Percentiles rank a stretch among this genome's conserved stretches.
Evolutionary conservation across 2,113 vertebrate species (phyloP).

Genomic region (Paralichthys olivaceus): DNA sequence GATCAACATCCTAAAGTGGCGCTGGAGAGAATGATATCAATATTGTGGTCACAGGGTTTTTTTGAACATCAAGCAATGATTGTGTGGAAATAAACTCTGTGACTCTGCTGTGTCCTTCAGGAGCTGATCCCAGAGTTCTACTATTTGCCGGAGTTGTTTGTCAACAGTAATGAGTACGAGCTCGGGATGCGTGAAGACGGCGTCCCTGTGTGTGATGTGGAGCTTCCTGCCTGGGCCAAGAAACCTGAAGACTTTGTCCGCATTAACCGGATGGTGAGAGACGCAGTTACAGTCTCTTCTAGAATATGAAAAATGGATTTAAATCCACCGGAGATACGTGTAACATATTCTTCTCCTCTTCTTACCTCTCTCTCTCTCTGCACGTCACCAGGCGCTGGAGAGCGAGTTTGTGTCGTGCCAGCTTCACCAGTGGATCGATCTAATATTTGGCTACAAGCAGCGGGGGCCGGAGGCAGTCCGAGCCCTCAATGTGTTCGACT

Average conservation of each 20-base stretch:
- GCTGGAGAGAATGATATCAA: no score
- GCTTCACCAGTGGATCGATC: constrained; percentile 98
- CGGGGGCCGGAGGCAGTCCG: constrained; percentile 95
- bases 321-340: not conserved
- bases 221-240: constrained; percentile 96
- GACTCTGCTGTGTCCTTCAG: constrained; percentile 69
- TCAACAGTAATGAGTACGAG: constrained; percentile 96
- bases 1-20: no score
- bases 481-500: constrained; percentile 96
- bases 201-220: constrained; percentile 89
- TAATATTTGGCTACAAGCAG: constrained; percentile 99
- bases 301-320: not conserved
- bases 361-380: not conserved
- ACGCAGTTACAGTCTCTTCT: not conserved
- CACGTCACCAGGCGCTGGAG: constrained; percentile 88
- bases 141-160: constrained; percentile 98
- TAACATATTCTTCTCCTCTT: constrained; percentile 6
- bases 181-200: constrained; percentile 92
- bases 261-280: constrained; percentile 97
- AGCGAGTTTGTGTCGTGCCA: constrained; percentile 99
- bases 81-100: not conserved
- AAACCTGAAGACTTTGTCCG: constrained; percentile 98
- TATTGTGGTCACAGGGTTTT: no score
- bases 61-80: not conserved
- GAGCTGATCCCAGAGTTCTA: constrained; percentile 99